Evolutionary conservation across 64 coral and sea anemone genomes (phyloP), one percentile per base, ranked within the genome.

Genomic region (Montipora foliosa): DNA sequence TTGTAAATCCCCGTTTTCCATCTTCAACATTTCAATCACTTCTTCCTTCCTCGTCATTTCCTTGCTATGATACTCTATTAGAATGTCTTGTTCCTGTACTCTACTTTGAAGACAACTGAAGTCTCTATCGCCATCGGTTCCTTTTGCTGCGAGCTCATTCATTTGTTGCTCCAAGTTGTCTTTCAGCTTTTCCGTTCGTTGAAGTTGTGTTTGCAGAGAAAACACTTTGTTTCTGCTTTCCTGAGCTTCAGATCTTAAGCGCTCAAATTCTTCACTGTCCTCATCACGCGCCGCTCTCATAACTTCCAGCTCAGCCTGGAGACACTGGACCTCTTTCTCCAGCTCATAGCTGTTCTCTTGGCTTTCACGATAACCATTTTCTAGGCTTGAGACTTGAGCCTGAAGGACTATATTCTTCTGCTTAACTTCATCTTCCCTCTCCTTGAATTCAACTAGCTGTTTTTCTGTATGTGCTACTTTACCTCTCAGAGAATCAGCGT

Each of bases 41-140:
- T 89, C 79, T 59, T 98, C 89, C 59, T 98, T 98, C 78, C 71
- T 92, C 4, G 81, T 53, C 48, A 95, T 64, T 19, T 98, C 96
- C 78, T 91, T 95, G 3, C 47, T 89, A 19, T 84, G 89, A 76
- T 77, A 84, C 3, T 95, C 93, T 47, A 76, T 62, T 10, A 74
- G 19, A 44, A 89, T 16, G 15, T 98, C 59, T 45, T 87, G 84
- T 72, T 98, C 96, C 48, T 92, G 92, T 0, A 95, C 66, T 85
- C 83, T 88, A 50, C 93, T 74, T 67, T 98, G 82, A 62, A 94
- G 75, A 62, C 78, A 71, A 72, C 20, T 46, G 13, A 89, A 66
- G 37, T 37, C 37, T 37, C 37, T 37, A 75, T 94, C 88, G 75
- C 60, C 47, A 14, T 79, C 75, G 47, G 74, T 89, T 25, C 85